Base-by-base conservation (phyloP, 2,113 vertebrate genomes). In the Ammodramus savannarum region DNA sequence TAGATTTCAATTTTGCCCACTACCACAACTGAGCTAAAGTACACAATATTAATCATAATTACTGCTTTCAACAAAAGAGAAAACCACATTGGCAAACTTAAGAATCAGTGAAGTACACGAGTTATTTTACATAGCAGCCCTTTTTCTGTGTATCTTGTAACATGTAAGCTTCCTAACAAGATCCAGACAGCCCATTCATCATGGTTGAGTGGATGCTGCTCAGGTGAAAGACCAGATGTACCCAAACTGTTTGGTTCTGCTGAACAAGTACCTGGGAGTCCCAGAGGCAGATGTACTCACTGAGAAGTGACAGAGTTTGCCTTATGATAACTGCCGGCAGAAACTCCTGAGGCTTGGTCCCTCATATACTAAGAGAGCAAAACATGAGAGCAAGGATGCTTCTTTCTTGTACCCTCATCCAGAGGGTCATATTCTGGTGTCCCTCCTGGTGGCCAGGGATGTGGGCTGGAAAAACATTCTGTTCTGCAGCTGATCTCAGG, bases 401-500 rank as follows among this genome's bases (percentile, higher is more conserved):
- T 11, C 65, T 83, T 63, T 62, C 20, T n/a, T 3, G 0, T 15
- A 62, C 32, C 48, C n/a, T 77, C 31, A 65, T 27, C 63, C 58
- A 79, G 44, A 17, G 71, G 11, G 26, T 10, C 5, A n/a, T 21
- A 25, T 29, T 44, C 52, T 84, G 54, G 19, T 91, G 13, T 86
- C 67, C 32, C 15, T 89, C 20, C 67, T 67, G 32, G 17, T 39
- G n/a, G 34, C 62, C 57, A 90, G 38, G 36, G 38, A 63, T 51
- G 32, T n/a, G 63, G 31, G 59, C 3, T 94, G 90, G 87, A 91
- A 93, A 74, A 94, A 88, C 75, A 94, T 32, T 52, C 51, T 46
- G 34, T 78, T 91, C 85, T 81, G 44, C 69, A 95, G 68, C 54
- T 65, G 49, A 68, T 46, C 71, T 90, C 76, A 51, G 71, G 71